Conservation (phyloP, 2,797 vertebrate genomes). For the Hemibagrus guttatus region DNA sequence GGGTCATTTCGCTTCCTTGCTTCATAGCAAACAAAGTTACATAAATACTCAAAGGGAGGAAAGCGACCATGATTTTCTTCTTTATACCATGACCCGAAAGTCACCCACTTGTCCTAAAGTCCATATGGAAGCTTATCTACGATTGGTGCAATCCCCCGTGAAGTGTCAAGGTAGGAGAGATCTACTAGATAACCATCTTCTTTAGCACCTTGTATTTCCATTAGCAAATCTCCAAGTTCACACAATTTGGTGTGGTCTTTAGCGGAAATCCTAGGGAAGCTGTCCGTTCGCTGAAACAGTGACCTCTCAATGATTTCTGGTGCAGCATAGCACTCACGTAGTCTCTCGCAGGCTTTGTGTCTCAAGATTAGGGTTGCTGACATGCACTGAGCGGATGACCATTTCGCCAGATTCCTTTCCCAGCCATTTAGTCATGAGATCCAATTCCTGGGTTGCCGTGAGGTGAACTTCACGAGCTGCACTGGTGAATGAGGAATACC, state of each 20-base stretch:
- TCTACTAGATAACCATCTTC: no score
- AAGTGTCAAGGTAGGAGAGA: no score
- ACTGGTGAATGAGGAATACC: constrained; percentile 47
- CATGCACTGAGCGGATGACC: constrained; percentile 48
- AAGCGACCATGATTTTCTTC: no score
- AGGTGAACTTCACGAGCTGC: constrained; percentile 36
- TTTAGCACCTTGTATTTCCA: no score
- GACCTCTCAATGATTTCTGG: constrained; percentile 44
- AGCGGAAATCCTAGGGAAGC: no score
- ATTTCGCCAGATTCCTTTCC: constrained; percentile 54
- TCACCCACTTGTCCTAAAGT: constrained; percentile 48
- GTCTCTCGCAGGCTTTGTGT: constrained; percentile 39
- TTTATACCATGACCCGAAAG: no score
- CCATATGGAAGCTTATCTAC: constrained; percentile 42
- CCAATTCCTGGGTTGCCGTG: constrained; percentile 35
- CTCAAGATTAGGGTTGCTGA: constrained; percentile 27
- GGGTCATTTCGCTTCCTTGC: no score
- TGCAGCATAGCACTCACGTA: constrained; percentile 37
- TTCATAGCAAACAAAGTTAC: no score
- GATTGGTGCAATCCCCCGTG: no score
- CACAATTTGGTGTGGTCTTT: no score
- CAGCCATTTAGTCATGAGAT: constrained; percentile 52
- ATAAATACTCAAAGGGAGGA: no score
- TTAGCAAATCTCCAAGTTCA: no score
- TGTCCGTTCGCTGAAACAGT: constrained; percentile 27